phyloP scores from a whole-genome alignment of 2,888 invertebrate species.

The Mellilla xanthometata region DNA sequence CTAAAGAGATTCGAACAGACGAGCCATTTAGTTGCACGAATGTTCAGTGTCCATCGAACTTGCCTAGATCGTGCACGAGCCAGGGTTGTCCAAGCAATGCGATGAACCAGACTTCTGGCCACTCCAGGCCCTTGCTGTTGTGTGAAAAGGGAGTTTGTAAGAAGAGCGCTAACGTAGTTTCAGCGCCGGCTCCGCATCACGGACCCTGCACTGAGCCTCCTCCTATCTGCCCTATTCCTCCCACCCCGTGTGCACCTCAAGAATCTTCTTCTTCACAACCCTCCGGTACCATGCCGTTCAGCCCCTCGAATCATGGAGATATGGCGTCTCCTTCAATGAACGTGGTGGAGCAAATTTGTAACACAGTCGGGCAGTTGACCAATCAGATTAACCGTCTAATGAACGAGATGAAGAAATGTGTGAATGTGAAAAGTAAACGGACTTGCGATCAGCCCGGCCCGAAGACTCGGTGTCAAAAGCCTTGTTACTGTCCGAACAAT shows the following conservation, averaged over 20 bases:
- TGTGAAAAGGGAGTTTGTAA: conserved; percentile 21
- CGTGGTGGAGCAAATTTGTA: conserved; percentile 46
- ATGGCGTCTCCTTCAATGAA: conserved; percentile 1
- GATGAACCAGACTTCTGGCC: conserved; percentile 24
- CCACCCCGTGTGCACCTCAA: conserved; percentile 11
- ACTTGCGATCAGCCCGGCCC: conserved; percentile 30
- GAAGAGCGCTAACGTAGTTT: background rate
- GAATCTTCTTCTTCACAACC: conserved; percentile 33
- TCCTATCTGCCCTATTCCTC: background rate
- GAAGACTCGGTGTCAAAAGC: conserved; percentile 42
- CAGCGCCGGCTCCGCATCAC: background rate
- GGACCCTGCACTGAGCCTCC: background rate
- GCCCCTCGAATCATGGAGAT: background rate
- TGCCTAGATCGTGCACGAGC: conserved; percentile 46
- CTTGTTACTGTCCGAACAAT: conserved; percentile 28
- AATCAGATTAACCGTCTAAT: conserved; percentile 44
- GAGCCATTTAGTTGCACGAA: conserved; percentile 54
- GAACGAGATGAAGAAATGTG: conserved; percentile 39
- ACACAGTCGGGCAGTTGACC: conserved; percentile 45
- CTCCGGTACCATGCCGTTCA: background rate
- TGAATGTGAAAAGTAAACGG: conserved; percentile 2
- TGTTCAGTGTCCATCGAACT: conserved; percentile 53
- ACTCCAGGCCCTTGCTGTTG: conserved; percentile 23
- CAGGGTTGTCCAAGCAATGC: conserved; percentile 38
- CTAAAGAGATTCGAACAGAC: conserved; percentile 52